These are phyloP conservation scores for Eidolon dupreanum DNA, from an alignment of 2,797 vertebrate species.

Conservation along the genomic window DNA sequence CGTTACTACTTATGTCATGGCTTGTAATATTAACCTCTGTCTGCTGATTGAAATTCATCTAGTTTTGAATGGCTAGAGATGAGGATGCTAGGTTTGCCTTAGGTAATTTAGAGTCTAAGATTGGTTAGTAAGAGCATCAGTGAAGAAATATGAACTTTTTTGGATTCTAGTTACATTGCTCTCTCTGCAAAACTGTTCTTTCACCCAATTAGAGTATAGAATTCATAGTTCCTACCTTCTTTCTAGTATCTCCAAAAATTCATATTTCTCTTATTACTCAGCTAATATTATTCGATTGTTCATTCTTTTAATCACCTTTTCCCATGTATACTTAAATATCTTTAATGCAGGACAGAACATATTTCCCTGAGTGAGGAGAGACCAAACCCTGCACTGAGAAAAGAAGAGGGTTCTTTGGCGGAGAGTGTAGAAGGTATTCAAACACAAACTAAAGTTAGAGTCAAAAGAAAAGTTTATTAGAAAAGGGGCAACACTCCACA, in stretches of 20 bases:
- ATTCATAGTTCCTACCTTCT: background rate
- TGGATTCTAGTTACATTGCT: background rate
- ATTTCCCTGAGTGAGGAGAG: too few relatives aligned
- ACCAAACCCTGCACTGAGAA: too few relatives aligned
- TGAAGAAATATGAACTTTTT: background rate
- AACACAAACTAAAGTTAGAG: too few relatives aligned
- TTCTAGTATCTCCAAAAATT: background rate
- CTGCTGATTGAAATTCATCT: background rate
- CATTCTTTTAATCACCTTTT: constrained; percentile 36
- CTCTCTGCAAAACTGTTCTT: background rate
- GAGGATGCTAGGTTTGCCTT: background rate
- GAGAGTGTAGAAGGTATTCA: too few relatives aligned
- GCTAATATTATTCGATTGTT: constrained; percentile 22
- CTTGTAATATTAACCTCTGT: background rate
- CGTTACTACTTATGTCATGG: background rate
- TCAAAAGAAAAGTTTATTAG: too few relatives aligned
- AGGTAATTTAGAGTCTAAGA: background rate
- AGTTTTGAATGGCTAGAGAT: background rate
- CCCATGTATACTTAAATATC: background rate
- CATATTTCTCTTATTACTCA: background rate
- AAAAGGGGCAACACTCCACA: too few relatives aligned
- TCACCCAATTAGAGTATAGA: background rate
- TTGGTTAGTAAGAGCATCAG: background rate
- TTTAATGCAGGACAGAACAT: background rate
- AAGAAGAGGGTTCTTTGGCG: too few relatives aligned